Evolutionary conservation across 2,113 vertebrate species (phyloP).

Genomic region (Tachysurus vachellii): DNA sequence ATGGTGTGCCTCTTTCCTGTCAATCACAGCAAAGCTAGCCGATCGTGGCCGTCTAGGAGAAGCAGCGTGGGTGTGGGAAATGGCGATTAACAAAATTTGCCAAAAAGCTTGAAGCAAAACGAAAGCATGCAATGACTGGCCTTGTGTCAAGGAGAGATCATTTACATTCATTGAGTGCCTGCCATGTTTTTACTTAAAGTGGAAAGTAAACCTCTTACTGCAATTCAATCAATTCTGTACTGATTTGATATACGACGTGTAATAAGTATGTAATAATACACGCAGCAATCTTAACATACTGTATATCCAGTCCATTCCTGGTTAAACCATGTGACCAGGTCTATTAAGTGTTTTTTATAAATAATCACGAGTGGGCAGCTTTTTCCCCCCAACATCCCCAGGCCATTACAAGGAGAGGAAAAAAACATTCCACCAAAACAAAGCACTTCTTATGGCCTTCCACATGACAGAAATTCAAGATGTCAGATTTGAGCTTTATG

Average conservation of each 20-base stretch:
- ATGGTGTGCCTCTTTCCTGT: not conserved
- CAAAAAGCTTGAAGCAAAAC: not conserved
- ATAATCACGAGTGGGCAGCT: conserved; percentile 11
- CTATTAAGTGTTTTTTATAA: not conserved
- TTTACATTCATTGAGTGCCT: not conserved
- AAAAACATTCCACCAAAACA: conserved; percentile 9
- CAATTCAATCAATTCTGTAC: not conserved
- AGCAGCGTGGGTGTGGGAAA: not conserved
- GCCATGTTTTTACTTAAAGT: not conserved
- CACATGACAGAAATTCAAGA: not conserved
- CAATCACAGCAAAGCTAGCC: not conserved
- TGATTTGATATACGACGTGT: not conserved
- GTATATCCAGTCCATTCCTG: not conserved
- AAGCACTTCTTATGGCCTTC: conserved; percentile 12
- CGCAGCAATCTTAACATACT: not conserved
- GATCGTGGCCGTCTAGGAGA: not conserved
- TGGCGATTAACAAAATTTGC: not conserved
- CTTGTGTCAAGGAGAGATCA: conserved; percentile 34
- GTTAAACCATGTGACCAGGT: conserved; percentile 31
- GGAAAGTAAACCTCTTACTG: not conserved
- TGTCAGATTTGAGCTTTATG: not conserved
- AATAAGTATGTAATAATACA: not conserved
- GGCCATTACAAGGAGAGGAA: not conserved
- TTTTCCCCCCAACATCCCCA: not conserved
- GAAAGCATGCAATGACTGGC: not conserved